Evolutionary conservation across 2,888 invertebrate species (phyloP).

Genomic region (Nomada fucata): DNA sequence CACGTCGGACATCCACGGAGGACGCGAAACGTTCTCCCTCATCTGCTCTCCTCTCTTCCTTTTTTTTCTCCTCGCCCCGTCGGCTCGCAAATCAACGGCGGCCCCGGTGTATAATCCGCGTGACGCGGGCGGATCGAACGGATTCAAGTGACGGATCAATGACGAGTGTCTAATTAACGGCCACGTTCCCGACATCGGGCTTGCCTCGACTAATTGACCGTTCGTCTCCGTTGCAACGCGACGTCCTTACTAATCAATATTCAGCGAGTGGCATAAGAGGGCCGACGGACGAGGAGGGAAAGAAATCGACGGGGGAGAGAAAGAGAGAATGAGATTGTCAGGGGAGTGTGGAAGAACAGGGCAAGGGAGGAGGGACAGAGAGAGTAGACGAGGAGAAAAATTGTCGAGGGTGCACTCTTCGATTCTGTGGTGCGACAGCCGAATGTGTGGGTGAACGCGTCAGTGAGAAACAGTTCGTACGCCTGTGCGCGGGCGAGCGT

Average conservation of each 20-base stretch:
- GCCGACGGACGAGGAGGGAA: conserved; percentile 54
- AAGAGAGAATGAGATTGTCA: conserved; percentile 1
- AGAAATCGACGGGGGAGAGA: conserved; percentile 40
- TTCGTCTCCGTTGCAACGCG: conserved; percentile 69
- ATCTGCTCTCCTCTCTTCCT: too few species aligned
- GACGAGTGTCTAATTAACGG: conserved; percentile 71
- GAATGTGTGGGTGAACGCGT: conserved; percentile 40
- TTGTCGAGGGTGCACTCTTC: conserved; percentile 71
- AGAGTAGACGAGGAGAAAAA: conserved; percentile 53
- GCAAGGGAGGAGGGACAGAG: conserved; percentile 14
- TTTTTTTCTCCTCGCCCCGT: not conserved
- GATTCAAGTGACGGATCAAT: conserved; percentile 68
- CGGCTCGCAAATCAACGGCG: conserved; percentile 33
- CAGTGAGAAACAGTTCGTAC: not conserved
- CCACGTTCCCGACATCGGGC: conserved; percentile 55
- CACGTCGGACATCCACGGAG: conserved; percentile 22
- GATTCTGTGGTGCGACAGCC: conserved; percentile 39
- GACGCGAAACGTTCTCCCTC: too few species aligned
- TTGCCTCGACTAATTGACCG: conserved; percentile 71
- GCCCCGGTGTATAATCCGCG: conserved; percentile 43
- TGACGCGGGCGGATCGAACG: conserved; percentile 56
- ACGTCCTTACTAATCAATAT: conserved; percentile 75
- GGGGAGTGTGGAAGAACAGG: conserved; percentile 5
- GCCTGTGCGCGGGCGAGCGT: not conserved
- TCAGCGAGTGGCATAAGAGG: conserved; percentile 69